Evolutionary conservation across 2,888 invertebrate genomes (phyloP).

Genomic region (Laothoe populi): DNA sequence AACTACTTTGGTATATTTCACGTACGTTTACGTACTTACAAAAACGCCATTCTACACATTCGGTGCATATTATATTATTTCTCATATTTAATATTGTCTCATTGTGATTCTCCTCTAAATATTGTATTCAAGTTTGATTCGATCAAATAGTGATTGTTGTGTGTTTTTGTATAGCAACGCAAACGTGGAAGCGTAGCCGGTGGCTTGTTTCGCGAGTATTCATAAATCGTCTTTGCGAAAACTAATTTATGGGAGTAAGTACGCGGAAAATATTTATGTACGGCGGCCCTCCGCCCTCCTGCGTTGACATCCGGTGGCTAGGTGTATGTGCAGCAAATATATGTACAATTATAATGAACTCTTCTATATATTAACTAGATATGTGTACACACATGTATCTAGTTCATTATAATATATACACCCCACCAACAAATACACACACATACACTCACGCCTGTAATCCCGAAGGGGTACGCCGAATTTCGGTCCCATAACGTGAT

Average conservation of each 20-base stretch:
- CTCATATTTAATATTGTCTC: no score
- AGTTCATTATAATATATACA: slow-evolving; percentile 35
- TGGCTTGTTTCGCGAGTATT: slow-evolving; percentile 76
- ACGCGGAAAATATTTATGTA: slow-evolving; percentile 84
- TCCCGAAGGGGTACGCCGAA: no score
- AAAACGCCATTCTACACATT: neutral
- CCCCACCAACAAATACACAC: no score
- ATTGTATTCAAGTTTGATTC: no score
- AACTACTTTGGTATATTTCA: neutral
- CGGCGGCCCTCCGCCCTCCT: slow-evolving; percentile 60
- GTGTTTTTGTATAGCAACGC: neutral
- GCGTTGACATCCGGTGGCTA: slow-evolving; percentile 76
- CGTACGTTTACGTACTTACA: neutral
- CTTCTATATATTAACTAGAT: slow-evolving; percentile 29
- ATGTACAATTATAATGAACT: slow-evolving; percentile 43
- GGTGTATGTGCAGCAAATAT: slow-evolving; percentile 50
- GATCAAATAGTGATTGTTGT: neutral
- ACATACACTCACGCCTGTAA: no score
- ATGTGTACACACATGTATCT: no score
- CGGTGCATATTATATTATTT: no score
- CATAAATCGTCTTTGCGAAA: slow-evolving; percentile 80
- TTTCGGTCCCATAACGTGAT: no score
- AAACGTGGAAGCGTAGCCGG: slow-evolving; percentile 31
- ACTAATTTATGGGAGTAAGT: slow-evolving; percentile 84
- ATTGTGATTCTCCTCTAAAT: no score